Evolutionary conservation across 1,140 invertebrate species (phyloP).

Genomic region (Hycleus cichorii): DNA sequence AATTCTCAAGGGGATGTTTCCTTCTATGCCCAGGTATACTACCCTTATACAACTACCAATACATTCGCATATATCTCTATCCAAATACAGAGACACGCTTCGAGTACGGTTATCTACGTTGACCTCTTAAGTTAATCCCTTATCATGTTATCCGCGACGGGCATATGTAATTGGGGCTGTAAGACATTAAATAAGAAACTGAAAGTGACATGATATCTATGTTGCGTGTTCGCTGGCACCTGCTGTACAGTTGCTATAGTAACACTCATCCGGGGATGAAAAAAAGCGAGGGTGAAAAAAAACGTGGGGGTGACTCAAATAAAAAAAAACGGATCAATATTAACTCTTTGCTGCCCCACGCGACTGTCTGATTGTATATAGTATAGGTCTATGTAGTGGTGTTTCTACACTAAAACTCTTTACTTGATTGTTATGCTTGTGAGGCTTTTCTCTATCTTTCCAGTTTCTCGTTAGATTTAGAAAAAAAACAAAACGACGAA

Average conservation of each 20-base stretch:
- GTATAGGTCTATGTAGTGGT: too few species aligned
- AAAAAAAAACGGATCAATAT: conserved; percentile 44
- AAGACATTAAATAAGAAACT: conserved; percentile 33
- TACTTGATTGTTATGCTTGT: conserved; percentile 21
- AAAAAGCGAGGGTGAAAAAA: conserved; percentile 41
- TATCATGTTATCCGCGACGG: background rate
- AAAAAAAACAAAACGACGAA: too few species aligned
- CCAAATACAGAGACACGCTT: too few species aligned
- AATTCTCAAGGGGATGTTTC: too few species aligned
- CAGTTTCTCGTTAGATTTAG: too few species aligned
- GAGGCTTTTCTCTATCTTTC: background rate
- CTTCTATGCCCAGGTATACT: too few species aligned
- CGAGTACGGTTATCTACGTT: too few species aligned
- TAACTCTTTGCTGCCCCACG: conserved; percentile 37
- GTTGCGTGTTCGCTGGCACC: conserved; percentile 39
- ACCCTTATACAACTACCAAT: too few species aligned
- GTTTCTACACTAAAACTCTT: conserved; percentile 18
- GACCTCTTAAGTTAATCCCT: background rate
- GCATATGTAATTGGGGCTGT: conserved; percentile 1
- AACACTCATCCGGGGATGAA: conserved; percentile 37
- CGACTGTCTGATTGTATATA: conserved; percentile 28
- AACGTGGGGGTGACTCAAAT: conserved; percentile 44
- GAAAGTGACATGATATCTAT: conserved; percentile 35
- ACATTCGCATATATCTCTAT: too few species aligned
- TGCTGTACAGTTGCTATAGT: conserved; percentile 38